These are phyloP conservation scores for Odocoileus virginianus DNA, from an alignment of 2,113 vertebrate species.

Conservation along the genomic window DNA sequence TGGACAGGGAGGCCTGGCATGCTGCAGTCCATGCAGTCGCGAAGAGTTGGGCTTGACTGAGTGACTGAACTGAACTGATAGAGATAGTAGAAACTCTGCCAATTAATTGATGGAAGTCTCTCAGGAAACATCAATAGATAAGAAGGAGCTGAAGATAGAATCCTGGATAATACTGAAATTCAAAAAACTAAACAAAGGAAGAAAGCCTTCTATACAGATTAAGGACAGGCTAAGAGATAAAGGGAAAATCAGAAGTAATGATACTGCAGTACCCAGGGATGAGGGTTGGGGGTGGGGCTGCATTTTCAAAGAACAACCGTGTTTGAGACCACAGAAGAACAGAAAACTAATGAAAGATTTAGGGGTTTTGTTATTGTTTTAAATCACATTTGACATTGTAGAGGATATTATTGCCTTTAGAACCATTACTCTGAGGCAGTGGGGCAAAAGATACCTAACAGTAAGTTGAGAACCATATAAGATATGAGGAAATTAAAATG, in stretches of 20 bases:
- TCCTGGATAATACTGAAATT: background rate
- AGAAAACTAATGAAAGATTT: background rate
- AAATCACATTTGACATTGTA: background rate
- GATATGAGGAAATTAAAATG: background rate
- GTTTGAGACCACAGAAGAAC: background rate
- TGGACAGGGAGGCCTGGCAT: background rate
- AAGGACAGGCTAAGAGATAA: background rate
- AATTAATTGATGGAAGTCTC: background rate
- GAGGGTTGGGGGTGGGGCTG: background rate
- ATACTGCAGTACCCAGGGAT: background rate
- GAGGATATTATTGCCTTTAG: background rate
- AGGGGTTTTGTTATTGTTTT: background rate
- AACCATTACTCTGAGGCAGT: background rate
- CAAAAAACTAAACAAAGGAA: background rate
- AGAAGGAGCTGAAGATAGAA: background rate
- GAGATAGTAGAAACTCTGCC: background rate
- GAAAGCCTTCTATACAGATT: background rate
- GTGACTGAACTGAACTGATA: background rate
- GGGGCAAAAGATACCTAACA: background rate
- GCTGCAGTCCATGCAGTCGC: background rate
- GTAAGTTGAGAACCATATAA: background rate
- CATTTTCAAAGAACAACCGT: background rate
- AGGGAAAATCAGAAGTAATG: background rate
- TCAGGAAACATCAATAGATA: background rate
- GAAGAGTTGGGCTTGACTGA: background rate